These are phyloP conservation scores for Lophotriccus pileatus DNA, from an alignment of 2,797 vertebrate genomes.

Conservation along the genomic window DNA sequence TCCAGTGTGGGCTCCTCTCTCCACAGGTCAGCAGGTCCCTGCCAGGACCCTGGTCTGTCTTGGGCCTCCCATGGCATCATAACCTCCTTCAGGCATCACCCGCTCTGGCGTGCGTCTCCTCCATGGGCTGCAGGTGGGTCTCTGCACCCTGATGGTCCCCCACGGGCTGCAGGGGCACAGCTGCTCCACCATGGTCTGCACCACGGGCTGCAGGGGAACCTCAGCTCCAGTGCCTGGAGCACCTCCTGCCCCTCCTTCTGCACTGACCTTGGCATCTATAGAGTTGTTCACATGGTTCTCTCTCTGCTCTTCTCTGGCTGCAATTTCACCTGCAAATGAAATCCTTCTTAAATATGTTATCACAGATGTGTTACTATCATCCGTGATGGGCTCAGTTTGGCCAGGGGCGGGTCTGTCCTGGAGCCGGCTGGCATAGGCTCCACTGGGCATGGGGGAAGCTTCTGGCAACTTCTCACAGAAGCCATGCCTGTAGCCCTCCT, in stretches of 20 bases:
- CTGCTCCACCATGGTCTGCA: background rate
- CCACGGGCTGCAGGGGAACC: background rate
- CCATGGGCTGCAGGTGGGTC: too few relatives aligned
- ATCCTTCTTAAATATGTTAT: background rate
- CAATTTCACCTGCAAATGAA: background rate
- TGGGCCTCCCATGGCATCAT: background rate
- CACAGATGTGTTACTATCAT: background rate
- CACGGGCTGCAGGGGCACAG: background rate
- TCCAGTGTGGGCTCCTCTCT: background rate
- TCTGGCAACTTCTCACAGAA: background rate
- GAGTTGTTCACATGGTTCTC: background rate
- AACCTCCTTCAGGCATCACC: too few relatives aligned
- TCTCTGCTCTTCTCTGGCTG: background rate
- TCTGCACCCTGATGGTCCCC: too few relatives aligned
- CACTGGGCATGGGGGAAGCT: background rate
- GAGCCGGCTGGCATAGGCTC: background rate
- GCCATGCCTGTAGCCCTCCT: background rate
- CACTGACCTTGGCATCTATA: background rate
- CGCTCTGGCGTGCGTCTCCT: too few relatives aligned
- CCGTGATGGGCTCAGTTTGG: background rate
- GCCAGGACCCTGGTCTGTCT: background rate
- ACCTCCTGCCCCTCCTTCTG: background rate
- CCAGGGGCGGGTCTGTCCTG: background rate
- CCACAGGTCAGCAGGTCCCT: too few relatives aligned
- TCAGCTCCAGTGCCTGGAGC: background rate